These are phyloP conservation scores for Thaumetopoea pityocampa DNA, from an alignment of 1,140 invertebrate genomes.

Conservation along the genomic window DNA sequence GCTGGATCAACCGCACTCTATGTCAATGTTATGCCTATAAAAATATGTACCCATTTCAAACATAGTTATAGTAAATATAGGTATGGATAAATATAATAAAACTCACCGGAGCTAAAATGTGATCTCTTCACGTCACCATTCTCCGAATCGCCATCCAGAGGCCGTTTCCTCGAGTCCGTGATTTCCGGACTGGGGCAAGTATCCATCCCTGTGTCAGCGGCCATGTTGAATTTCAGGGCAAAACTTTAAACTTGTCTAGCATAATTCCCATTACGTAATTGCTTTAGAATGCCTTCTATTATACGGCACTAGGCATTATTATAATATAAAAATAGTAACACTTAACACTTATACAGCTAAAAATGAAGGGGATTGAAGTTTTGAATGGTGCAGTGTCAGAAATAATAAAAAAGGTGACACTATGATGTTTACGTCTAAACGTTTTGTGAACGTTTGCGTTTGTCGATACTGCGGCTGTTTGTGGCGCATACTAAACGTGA, in stretches of 20 bases:
- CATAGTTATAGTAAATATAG: slow-evolving; percentile 30
- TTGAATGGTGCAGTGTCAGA: slow-evolving; percentile 63
- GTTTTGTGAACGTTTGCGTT: slow-evolving; percentile 72
- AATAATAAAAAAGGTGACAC: slow-evolving; percentile 69
- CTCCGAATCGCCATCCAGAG: slow-evolving; percentile 89
- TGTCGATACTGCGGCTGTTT: slow-evolving; percentile 70
- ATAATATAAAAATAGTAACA: slow-evolving; percentile 47
- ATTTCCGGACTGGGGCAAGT: slow-evolving; percentile 88
- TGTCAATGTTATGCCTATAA: slow-evolving; percentile 67
- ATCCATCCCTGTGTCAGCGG: slow-evolving; percentile 88
- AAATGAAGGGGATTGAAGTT: slow-evolving; percentile 49
- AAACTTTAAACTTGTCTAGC: slow-evolving; percentile 72
- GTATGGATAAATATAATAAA: slow-evolving; percentile 17
- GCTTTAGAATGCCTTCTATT: slow-evolving; percentile 61
- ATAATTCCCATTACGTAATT: slow-evolving; percentile 74
- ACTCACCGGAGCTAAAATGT: slow-evolving; percentile 90
- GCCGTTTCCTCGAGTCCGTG: slow-evolving; percentile 89
- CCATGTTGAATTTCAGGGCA: slow-evolving; percentile 81
- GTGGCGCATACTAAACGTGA: slow-evolving; percentile 60
- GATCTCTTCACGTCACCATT: slow-evolving; percentile 92
- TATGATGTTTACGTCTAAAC: slow-evolving; percentile 70
- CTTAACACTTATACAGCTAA: slow-evolving; percentile 70
- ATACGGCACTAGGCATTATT: slow-evolving; percentile 65
- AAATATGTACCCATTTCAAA: slow-evolving; percentile 66
- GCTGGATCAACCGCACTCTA: slow-evolving; percentile 43